Evolutionary conservation across 2,888 invertebrate genomes (phyloP).

Genomic region (Caenorhabditis sp.): DNA sequence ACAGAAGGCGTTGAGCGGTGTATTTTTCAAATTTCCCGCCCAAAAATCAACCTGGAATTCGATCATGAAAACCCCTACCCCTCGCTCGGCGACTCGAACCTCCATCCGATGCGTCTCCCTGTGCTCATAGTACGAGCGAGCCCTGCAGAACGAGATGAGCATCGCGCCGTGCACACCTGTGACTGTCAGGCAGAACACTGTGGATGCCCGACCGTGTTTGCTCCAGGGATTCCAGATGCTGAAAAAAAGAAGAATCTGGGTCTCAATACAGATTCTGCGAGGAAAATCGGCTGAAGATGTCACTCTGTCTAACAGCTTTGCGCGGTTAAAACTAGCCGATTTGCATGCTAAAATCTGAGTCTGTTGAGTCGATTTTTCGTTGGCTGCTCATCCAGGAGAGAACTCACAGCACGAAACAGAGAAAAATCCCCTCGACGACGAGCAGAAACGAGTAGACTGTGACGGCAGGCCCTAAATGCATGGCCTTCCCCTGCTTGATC

Average conservation of each 20-base stretch:
- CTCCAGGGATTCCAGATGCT: too few species aligned
- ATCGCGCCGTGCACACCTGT: conserved; percentile 60
- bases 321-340: too few species aligned
- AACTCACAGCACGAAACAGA: conserved; percentile 69
- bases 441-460: conserved; percentile 76
- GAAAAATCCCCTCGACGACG: conserved; percentile 70
- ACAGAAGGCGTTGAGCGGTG: too few species aligned
- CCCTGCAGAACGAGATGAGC: conserved; percentile 58
- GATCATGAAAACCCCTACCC: too few species aligned
- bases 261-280: too few species aligned
- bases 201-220: conserved; percentile 25
- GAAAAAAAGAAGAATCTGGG: too few species aligned
- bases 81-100: conserved; percentile 72
- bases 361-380: too few species aligned
- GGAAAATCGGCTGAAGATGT: too few species aligned
- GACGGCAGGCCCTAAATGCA: conserved; percentile 80
- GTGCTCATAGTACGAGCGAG: conserved; percentile 72
- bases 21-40: too few species aligned
- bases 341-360: too few species aligned
- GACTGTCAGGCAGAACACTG: conserved; percentile 34
- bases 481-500: conserved; percentile 61
- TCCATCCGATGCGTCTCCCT: conserved; percentile 74
- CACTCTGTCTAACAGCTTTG: too few species aligned
- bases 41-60: too few species aligned
- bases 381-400: not conserved